Conservation (phyloP, 1,140 invertebrate species). For the Mylabris phalerata region DNA sequence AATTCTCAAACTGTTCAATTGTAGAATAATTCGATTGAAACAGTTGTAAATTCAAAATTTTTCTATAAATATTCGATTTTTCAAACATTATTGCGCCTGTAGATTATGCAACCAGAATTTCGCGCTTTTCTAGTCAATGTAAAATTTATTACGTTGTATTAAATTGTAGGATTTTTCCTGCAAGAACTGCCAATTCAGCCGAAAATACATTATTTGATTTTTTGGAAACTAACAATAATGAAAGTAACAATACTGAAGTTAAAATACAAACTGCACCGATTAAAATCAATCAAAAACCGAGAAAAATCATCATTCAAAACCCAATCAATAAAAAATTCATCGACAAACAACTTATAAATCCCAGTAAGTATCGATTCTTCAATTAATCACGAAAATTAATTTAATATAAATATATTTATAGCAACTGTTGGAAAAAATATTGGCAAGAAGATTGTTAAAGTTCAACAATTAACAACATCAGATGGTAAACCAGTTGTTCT, state of each 20-base stretch:
- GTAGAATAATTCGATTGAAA: background rate
- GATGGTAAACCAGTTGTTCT: constrained; percentile 55
- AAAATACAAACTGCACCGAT: constrained; percentile 13
- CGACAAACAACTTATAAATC: constrained; percentile 26
- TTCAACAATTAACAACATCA: constrained; percentile 48
- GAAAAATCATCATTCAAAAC: constrained; percentile 33
- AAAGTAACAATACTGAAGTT: constrained; percentile 15
- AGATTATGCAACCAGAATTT: too few species aligned
- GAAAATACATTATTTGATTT: constrained; percentile 26
- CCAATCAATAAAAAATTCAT: constrained; percentile 31
- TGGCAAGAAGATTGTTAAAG: constrained; percentile 46
- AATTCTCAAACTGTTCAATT: background rate
- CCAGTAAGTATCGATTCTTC: constrained; percentile 19
- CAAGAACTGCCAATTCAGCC: constrained; percentile 24
- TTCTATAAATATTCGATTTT: too few species aligned
- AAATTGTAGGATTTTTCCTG: constrained; percentile 15
- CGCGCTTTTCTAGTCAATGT: too few species aligned
- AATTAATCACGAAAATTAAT: background rate
- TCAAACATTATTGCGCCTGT: too few species aligned
- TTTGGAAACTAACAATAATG: constrained; percentile 20
- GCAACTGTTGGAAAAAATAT: constrained; percentile 25
- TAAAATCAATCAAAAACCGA: constrained; percentile 21
- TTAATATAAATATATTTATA: constrained; percentile 9
- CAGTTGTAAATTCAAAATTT: background rate
- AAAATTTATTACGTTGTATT: too few species aligned